phyloP scores from a whole-genome alignment of 30 jellyfish, hydroid and myxozoan genomes.

The Euphysa ruthae region DNA sequence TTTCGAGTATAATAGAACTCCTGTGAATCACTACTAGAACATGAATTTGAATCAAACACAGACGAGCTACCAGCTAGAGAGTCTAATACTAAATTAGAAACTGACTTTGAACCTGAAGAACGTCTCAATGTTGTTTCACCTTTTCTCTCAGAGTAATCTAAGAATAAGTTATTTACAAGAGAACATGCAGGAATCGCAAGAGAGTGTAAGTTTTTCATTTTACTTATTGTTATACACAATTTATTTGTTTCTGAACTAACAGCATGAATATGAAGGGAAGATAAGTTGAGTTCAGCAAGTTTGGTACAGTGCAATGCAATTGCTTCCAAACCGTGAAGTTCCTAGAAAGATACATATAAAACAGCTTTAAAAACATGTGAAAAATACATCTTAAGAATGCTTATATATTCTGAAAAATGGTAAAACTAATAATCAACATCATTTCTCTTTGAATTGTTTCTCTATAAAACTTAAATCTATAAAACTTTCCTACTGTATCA shows the following conservation, averaged over 20 bases:
- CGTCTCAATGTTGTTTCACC: neutral
- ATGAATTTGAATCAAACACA: constrained; percentile 14
- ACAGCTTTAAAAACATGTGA: too few relatives aligned
- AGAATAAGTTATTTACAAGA: constrained; percentile 31
- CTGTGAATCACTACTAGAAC: neutral
- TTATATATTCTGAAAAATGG: too few relatives aligned
- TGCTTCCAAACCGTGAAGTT: constrained; percentile 68
- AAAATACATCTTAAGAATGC: too few relatives aligned
- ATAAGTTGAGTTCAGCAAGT: constrained; percentile 52
- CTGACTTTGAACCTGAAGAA: neutral
- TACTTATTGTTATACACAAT: constrained; percentile 32
- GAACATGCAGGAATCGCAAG: constrained; percentile 75
- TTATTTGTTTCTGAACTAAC: constrained; percentile 7
- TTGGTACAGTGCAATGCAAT: constrained; percentile 42
- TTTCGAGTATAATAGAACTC: constrained; percentile 21
- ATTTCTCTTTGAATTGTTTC: too few relatives aligned
- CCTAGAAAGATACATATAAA: constrained; percentile 35
- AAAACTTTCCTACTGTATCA: too few relatives aligned
- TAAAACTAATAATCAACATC: too few relatives aligned
- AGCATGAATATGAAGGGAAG: constrained; percentile 69
- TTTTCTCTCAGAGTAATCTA: neutral
- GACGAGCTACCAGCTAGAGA: neutral
- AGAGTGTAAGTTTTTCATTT: constrained; percentile 37
- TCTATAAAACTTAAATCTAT: too few relatives aligned
- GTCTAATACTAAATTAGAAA: neutral